phyloP scores from a whole-genome alignment of 2,888 invertebrate genomes.

The Nysson spinosus region DNA sequence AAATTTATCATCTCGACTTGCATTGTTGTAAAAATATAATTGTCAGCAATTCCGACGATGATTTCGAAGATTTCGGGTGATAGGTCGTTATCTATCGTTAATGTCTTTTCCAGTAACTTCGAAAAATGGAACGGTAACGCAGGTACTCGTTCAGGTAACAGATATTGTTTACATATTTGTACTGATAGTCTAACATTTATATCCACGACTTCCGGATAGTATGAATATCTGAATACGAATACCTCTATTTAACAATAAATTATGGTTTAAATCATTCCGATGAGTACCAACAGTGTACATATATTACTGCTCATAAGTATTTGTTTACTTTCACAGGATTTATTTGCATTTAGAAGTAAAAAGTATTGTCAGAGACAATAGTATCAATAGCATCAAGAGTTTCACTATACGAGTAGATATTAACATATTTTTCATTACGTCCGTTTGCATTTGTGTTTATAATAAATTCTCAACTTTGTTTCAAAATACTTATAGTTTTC shows the following conservation, averaged over 20 bases:
- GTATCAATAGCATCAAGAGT: too few relatives aligned
- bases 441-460: too few relatives aligned
- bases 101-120: not conserved
- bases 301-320: not conserved
- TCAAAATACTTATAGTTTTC: too few relatives aligned
- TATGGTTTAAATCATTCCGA: not conserved
- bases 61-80: not conserved
- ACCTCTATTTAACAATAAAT: not conserved
- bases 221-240: conserved; percentile 15
- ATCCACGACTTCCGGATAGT: conserved; percentile 7
- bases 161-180: conserved; percentile 5
- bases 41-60: too few relatives aligned
- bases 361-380: too few relatives aligned
- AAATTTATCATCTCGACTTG: not conserved
- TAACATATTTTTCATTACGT: too few relatives aligned
- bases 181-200: not conserved
- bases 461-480: too few relatives aligned
- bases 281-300: not conserved
- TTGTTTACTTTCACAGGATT: too few relatives aligned
- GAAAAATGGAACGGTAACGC: conserved; percentile 1
- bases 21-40: not conserved
- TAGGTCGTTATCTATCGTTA: not conserved
- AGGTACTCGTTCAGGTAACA: conserved; percentile 8
- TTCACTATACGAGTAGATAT: too few relatives aligned
- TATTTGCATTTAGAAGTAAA: too few relatives aligned